Evolutionary conservation across 2,113 vertebrate species (phyloP).

Genomic region (Callionymus lyra): DNA sequence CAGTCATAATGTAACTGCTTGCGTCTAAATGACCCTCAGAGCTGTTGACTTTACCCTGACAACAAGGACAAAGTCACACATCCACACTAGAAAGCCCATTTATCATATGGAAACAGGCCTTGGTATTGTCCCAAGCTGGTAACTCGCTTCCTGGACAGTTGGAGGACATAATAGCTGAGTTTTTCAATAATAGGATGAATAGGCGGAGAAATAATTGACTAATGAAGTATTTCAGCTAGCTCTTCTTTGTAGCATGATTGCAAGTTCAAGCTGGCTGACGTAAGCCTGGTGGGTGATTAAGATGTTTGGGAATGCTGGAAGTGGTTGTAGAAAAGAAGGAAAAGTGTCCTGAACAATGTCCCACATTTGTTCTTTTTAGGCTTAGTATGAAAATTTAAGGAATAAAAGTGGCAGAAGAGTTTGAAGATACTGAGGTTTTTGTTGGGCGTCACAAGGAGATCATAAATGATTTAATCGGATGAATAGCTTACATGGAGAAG

Average conservation of each 20-base stretch:
- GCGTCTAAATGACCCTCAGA: conserved; percentile 47
- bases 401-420: too few relatives aligned
- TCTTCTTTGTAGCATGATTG: conserved; percentile 4
- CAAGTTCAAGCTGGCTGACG: conserved; percentile 37
- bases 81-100: conserved; percentile 42
- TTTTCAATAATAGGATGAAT: too few relatives aligned
- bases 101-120: conserved; percentile 35
- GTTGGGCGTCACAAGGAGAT: too few relatives aligned
- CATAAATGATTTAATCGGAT: too few relatives aligned
- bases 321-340: conserved; percentile 46
- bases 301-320: conserved; percentile 49
- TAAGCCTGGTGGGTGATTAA: conserved; percentile 30
- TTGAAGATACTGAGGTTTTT: too few relatives aligned
- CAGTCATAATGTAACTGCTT: too few relatives aligned
- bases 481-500: too few relatives aligned
- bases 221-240: too few relatives aligned
- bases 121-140: conserved; percentile 21
- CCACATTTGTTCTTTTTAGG: too few relatives aligned
- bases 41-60: conserved; percentile 62
- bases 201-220: too few relatives aligned
- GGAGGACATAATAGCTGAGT: background rate
- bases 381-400: too few relatives aligned
- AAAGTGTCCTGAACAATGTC: too few relatives aligned
- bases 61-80: conserved; percentile 33
- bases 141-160: conserved; percentile 36